Base-by-base conservation (phyloP, 2,113 vertebrate genomes). In the Diadophis punctatus region DNA sequence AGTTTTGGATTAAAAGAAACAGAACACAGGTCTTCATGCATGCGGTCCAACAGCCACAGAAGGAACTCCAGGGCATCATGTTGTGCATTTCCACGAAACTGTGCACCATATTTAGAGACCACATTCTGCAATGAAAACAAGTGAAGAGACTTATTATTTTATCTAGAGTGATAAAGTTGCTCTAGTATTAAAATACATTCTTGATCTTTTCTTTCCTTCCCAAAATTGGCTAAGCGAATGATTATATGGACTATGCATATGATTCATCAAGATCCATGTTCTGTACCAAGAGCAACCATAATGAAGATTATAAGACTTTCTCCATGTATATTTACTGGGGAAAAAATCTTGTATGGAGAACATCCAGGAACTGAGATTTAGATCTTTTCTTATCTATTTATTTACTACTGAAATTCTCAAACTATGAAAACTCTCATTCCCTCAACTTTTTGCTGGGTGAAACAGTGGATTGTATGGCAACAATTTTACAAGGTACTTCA, bases 61-160 rank as follows among this genome's bases (percentile, higher is more conserved):
- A 99, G 98, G 96, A 99, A 99, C 96, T 99, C 99, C 43, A 99
- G 97, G 91, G 99, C 99, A 0, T 99, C 99, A 0, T 99, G 99
- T 94, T 99, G 99, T 4, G 98, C 98, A 23, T 99, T 99, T 68
- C 99, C 99, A 43, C 98, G 98, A 95, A 99, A 99, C 97, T 99
- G 99, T 6, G 98, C 95, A 92, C 97, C 97, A 10, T 99, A 98
- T 96, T 99, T 99, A 94, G 99, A 98, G 92, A 99, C 99, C 0
- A 97, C 98, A 91, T 97, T 98, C 99, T 99, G 96, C 90, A 93
- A 93, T 52, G 92, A 92, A 93, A 93, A 92, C 14, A 58, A 30
- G 87, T 11, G 22, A 34, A 7, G 23, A 18, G 12, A 60, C 8
- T 86, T 90, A 91, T 60, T 85, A 27, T 8, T 9, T 55, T 49